A percentile compares a stretch with the other conserved stretches of the same genome.
Evolutionary conservation across 1,140 invertebrate species (phyloP).

Genomic region (Temnothorax nylanderi): DNA sequence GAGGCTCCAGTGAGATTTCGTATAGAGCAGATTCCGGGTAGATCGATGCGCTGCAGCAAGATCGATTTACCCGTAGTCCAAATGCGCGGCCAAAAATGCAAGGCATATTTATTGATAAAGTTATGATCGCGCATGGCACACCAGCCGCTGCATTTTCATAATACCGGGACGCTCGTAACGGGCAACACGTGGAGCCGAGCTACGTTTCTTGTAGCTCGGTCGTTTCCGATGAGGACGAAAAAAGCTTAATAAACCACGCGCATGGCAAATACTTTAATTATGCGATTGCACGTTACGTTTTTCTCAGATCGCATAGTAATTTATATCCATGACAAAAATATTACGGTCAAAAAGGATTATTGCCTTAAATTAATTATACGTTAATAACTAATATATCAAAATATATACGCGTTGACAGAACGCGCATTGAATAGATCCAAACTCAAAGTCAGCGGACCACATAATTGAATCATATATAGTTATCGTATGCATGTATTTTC

Average conservation of each 20-base stretch:
- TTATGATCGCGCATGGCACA: slow-evolving; percentile 48
- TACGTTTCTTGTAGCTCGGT: slow-evolving; percentile 23
- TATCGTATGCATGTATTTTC: neutral
- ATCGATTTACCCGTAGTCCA: slow-evolving; percentile 48
- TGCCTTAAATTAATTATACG: neutral
- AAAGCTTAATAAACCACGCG: slow-evolving; percentile 51
- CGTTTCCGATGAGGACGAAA: slow-evolving; percentile 28
- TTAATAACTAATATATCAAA: neutral
- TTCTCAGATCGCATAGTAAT: neutral
- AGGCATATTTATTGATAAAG: slow-evolving; percentile 58
- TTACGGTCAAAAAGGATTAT: neutral
- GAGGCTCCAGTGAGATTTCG: neutral
- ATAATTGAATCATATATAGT: neutral
- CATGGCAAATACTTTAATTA: slow-evolving; percentile 20
- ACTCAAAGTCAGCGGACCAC: neutral
- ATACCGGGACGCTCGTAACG: slow-evolving; percentile 40
- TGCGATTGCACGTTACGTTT: slow-evolving; percentile 12
- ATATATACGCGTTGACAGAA: neutral
- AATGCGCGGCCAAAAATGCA: slow-evolving; percentile 30
- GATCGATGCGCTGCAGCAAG: slow-evolving; percentile 31
- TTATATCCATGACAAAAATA: slow-evolving; percentile 7
- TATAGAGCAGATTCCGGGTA: neutral
- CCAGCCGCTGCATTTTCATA: slow-evolving; percentile 55
- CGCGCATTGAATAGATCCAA: neutral
- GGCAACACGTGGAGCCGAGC: slow-evolving; percentile 21